Percentiles rank a stretch among this genome's conserved stretches.
Evolutionary conservation across 2,888 invertebrate species (phyloP).

Genomic region (Ennomos erosarius): DNA sequence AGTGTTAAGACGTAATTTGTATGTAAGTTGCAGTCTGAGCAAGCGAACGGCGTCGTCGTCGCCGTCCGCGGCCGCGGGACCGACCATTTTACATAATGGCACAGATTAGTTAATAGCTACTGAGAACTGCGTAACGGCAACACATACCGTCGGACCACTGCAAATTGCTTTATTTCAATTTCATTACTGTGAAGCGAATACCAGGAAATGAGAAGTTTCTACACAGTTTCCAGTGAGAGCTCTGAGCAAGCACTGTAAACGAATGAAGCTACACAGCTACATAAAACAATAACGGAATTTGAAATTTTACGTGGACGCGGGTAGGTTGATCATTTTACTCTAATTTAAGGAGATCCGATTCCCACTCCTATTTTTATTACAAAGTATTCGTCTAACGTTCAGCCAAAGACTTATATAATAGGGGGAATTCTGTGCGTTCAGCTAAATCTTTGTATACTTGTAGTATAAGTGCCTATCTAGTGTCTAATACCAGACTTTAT

Average conservation of each 20-base stretch:
- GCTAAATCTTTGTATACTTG: too few relatives aligned
- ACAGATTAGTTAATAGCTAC: constrained; percentile 19
- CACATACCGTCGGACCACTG: constrained; percentile 40
- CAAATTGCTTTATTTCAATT: constrained; percentile 43
- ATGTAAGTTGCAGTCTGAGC: constrained; percentile 15
- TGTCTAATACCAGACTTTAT: too few relatives aligned
- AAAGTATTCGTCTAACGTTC: too few relatives aligned
- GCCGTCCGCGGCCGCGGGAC: constrained; percentile 9
- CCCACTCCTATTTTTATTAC: too few relatives aligned
- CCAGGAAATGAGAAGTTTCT: constrained; percentile 18
- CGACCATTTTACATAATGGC: constrained; percentile 49
- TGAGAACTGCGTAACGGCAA: constrained; percentile 37
- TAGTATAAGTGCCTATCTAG: too few relatives aligned
- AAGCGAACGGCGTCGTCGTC: constrained; percentile 5
- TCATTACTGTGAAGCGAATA: constrained; percentile 20
- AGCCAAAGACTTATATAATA: too few relatives aligned
- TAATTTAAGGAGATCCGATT: too few relatives aligned
- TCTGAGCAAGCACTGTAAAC: neutral
- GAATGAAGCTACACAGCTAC: neutral
- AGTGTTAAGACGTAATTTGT: constrained; percentile 18
- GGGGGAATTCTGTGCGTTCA: too few relatives aligned
- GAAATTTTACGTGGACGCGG: too few relatives aligned
- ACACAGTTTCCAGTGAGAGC: neutral
- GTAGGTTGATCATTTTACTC: too few relatives aligned
- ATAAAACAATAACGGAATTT: too few relatives aligned